Evolutionary conservation across 2,888 invertebrate genomes (phyloP).

Genomic region (Drosophila mimetica): DNA sequence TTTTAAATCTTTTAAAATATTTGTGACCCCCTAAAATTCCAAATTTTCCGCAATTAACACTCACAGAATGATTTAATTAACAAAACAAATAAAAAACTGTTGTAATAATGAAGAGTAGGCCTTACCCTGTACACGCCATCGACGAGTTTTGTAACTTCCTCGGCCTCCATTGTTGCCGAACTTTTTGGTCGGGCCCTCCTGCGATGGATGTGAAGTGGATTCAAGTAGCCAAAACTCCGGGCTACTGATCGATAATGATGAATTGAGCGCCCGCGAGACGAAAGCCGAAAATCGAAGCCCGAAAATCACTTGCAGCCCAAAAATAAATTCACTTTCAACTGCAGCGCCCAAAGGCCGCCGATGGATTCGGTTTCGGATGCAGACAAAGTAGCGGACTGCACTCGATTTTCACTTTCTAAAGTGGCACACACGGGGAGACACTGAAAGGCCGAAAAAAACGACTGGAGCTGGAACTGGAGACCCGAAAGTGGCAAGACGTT

Average conservation of each 20-base stretch:
- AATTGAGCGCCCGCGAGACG: constrained; percentile 7
- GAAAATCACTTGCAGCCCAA: constrained; percentile 27
- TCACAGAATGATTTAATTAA: neutral
- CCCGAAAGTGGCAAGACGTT: constrained; percentile 54
- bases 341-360: constrained; percentile 46
- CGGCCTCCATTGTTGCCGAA: constrained; percentile 87
- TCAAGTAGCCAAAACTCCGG: constrained; percentile 38
- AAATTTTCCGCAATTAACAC: neutral
- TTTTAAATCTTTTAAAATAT: neutral
- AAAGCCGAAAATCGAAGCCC: neutral
- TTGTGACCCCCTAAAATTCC: neutral
- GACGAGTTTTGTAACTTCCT: constrained; percentile 95
- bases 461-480: constrained; percentile 21
- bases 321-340: constrained; percentile 70
- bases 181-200: constrained; percentile 34
- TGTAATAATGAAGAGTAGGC: constrained; percentile 22
- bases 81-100: constrained; percentile 27
- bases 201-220: constrained; percentile 44
- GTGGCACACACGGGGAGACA: constrained; percentile 59
- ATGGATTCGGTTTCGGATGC: constrained; percentile 4
- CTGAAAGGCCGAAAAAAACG: constrained; percentile 11
- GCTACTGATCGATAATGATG: constrained; percentile 38
- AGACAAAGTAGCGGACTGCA: constrained; percentile 51
- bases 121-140: constrained; percentile 95
- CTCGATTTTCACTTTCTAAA: constrained; percentile 79